Evolutionary conservation across 2,113 vertebrate species (phyloP).

Genomic region (Sphyrna mokarran): DNA sequence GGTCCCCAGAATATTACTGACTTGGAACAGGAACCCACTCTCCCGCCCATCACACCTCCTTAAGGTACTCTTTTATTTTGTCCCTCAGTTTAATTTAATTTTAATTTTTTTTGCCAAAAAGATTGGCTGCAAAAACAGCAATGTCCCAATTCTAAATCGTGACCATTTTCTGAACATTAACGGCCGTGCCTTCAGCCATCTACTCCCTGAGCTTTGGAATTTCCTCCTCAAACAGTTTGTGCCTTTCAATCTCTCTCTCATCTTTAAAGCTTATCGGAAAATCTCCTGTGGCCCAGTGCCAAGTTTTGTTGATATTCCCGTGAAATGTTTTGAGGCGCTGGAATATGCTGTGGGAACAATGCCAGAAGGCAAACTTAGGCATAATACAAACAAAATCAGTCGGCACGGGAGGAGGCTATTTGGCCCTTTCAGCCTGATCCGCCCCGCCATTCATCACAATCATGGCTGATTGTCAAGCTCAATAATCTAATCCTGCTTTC

Average conservation of each 20-base stretch:
- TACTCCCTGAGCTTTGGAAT: background rate
- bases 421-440: no score
- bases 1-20: no score
- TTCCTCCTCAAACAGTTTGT: background rate
- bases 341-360: background rate
- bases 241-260: background rate
- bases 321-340: background rate
- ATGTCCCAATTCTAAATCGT: background rate
- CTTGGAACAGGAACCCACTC: no score
- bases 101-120: no score
- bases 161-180: background rate
- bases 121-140: no score
- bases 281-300: background rate
- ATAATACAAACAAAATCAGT: background rate
- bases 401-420: background rate
- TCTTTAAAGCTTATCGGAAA: background rate
- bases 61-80: no score
- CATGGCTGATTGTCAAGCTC: no score
- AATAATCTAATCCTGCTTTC: no score
- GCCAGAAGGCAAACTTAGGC: background rate
- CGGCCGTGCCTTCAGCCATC: background rate
- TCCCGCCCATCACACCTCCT: no score
- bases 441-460: no score
- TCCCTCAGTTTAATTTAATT: no score
- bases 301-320: background rate